Evolutionary conservation across 2,113 vertebrate genomes (phyloP).

Genomic region (Kryptolebias marmoratus): DNA sequence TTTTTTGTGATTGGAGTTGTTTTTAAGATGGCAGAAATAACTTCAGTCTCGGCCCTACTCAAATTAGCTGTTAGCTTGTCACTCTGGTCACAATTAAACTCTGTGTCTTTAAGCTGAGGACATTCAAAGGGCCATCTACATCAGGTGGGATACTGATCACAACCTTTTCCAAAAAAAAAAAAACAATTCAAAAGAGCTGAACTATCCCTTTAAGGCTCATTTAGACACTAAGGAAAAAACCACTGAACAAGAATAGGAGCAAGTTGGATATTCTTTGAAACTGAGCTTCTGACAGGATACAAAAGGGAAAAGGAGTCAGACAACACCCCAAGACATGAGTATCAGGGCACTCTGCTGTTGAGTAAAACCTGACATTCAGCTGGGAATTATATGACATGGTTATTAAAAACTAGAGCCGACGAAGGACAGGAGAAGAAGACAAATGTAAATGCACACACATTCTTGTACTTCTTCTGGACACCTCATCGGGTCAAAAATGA

Average conservation of each 20-base stretch:
- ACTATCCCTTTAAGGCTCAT: not conserved
- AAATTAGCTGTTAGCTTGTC: too few species aligned
- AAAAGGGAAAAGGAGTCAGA: slow-evolving; percentile 2
- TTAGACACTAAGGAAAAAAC: not conserved
- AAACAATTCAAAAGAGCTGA: too few species aligned
- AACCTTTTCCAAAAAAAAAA: too few species aligned
- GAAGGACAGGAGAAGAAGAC: slow-evolving; percentile 7
- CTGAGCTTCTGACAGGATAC: not conserved
- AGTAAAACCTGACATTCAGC: slow-evolving; percentile 13
- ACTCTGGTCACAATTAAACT: too few species aligned
- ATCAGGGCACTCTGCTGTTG: slow-evolving; percentile 7
- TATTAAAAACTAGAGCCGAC: slow-evolving; percentile 2
- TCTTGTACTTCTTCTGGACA: not conserved
- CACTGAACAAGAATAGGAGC: not conserved
- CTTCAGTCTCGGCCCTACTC: too few species aligned
- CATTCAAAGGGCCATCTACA: too few species aligned
- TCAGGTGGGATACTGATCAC: too few species aligned
- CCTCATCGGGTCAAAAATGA: not conserved
- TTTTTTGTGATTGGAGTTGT: too few species aligned
- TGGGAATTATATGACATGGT: not conserved
- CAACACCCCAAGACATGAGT: not conserved
- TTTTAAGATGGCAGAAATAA: too few species aligned
- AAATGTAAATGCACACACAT: not conserved
- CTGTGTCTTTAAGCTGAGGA: too few species aligned
- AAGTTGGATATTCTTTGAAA: slow-evolving; percentile 5